Conservation (phyloP, 2,113 vertebrate genomes). For the mouse (Mus musculus) region DNA sequence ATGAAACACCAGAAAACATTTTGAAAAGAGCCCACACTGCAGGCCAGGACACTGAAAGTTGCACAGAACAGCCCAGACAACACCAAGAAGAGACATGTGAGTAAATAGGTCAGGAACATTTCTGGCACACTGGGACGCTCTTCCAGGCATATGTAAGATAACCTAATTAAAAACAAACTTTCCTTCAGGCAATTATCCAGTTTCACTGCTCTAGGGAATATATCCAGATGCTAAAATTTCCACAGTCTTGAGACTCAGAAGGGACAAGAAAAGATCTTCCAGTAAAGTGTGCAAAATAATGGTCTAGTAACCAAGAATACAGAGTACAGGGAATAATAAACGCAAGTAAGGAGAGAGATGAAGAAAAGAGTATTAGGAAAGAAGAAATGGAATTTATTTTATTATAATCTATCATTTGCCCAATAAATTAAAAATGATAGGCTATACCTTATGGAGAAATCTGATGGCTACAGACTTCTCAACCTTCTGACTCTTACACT, state of each 20-base stretch:
- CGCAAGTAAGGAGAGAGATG: neutral
- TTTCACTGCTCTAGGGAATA: neutral
- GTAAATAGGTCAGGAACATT: neutral
- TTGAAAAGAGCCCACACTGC: neutral
- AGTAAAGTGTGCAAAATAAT: neutral
- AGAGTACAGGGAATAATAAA: neutral
- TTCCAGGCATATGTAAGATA: neutral
- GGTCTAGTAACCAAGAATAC: neutral
- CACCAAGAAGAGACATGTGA: neutral
- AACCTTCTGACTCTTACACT: neutral
- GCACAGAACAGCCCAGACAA: neutral
- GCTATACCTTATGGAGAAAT: too few species aligned
- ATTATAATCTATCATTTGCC: neutral
- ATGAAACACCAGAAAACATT: too few species aligned
- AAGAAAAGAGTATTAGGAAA: neutral
- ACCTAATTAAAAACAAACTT: neutral
- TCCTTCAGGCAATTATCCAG: neutral
- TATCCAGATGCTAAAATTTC: neutral
- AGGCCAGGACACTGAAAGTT: neutral
- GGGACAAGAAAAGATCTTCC: neutral
- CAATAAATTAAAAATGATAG: neutral
- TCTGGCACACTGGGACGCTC: too few species aligned
- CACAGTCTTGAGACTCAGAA: neutral
- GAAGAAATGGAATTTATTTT: neutral
- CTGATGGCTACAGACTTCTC: too few species aligned